Evolutionary conservation across 2,113 vertebrate species (phyloP), one percentile per base, ranked within the genome.

Genomic region (Heterochromis multidens): DNA sequence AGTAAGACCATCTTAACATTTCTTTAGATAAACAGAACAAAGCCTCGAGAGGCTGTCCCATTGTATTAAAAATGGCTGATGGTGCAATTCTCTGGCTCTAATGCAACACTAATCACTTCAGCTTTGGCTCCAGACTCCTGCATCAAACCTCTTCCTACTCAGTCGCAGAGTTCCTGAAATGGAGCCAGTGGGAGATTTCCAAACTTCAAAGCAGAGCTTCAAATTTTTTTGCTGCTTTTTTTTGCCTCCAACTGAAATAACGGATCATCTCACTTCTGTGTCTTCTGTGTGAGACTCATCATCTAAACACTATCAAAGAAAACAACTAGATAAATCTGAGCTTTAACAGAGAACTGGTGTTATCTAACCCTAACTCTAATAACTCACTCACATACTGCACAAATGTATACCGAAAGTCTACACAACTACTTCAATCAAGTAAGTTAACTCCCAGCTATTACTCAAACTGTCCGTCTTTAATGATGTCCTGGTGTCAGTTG

Each of bases 141-240:
- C 62, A 81, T 77, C 57, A 89, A 78, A 89, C 67, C 52, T 77
- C 88, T 72, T 88, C 70, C 70, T 59, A 37, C 84, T 91, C 74
- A 80, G 81, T 80, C 46, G 1, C n/a, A 81, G 79, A 84, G 79
- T 84, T 91, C 79, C 82, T 90, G 81, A 92, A 91, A 79, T 37
- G 3, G 72, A 77, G 92, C 91, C 92, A 91, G 80, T 29, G 57
- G 63, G 61, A 90, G 74, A 83, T 87, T 87, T 92, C 49, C 46
- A 81, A 58, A 91, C 91, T 79, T 92, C 89, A 92, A 93, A 91
- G 77, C 21, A 35, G 72, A 82, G 40, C 61, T 43, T 54, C 77
- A 82, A n/a, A 72, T 3, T 31, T 59, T 72, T 23, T 31, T 16
- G 61, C 63, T 40, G 12, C 4, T 9, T 5, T 11, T 23, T 56